Evolutionary conservation across 1,140 invertebrate species (phyloP).

Genomic region (Schlechtendalia chinensis): DNA sequence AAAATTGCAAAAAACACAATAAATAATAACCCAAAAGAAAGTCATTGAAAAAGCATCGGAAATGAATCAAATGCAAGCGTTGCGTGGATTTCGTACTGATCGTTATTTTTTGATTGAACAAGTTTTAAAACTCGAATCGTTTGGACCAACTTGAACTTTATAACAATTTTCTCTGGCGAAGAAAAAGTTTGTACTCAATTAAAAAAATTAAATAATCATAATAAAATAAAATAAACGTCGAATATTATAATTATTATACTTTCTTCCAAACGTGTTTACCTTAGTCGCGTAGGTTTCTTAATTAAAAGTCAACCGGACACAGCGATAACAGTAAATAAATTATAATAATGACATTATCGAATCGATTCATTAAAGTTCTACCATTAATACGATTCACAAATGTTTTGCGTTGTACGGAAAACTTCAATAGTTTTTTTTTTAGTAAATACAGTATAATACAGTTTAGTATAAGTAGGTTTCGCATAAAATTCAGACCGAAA

Average conservation of each 20-base stretch:
- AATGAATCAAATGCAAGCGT: neutral
- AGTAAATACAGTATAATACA: too few species aligned
- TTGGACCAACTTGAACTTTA: neutral
- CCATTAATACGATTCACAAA: neutral
- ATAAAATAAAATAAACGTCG: neutral
- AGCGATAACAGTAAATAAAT: neutral
- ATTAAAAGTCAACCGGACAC: slow-evolving; percentile 11
- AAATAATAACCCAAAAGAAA: too few species aligned
- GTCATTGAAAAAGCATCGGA: neutral
- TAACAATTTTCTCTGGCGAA: neutral
- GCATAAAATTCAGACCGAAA: too few species aligned
- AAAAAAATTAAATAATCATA: slow-evolving; percentile 1
- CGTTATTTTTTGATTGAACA: neutral
- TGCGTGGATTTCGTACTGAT: neutral
- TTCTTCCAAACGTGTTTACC: too few species aligned
- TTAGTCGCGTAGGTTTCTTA: neutral
- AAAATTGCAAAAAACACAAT: too few species aligned
- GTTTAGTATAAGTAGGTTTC: too few species aligned
- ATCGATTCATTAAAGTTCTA: neutral
- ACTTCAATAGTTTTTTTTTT: too few species aligned
- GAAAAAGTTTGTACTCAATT: slow-evolving; percentile 19
- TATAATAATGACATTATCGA: neutral
- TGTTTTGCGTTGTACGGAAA: too few species aligned
- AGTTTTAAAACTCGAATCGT: neutral
- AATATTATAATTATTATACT: neutral